phyloP scores from a whole-genome alignment of 2,113 vertebrate genomes.

The Clarias batrachus region DNA sequence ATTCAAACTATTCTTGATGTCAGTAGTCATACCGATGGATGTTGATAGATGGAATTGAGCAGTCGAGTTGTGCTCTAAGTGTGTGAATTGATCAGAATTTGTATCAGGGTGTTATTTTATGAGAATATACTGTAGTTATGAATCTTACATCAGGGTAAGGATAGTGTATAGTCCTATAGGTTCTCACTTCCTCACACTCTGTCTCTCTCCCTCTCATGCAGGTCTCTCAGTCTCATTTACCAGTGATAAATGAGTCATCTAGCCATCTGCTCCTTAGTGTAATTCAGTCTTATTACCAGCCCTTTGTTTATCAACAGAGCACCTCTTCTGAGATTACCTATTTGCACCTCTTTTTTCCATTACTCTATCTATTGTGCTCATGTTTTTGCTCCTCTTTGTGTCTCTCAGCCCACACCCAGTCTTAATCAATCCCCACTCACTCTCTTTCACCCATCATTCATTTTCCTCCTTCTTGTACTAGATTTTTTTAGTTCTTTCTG shows the following conservation, averaged over 20 bases:
- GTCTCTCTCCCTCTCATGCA: not conserved
- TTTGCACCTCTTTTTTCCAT: conserved; percentile 26
- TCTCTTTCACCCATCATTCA: conserved; percentile 30
- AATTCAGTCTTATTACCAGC: conserved; percentile 62
- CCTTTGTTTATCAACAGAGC: conserved; percentile 61
- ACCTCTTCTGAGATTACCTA: conserved; percentile 51
- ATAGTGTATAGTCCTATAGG: conserved; percentile 1
- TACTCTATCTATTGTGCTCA: conserved; percentile 39
- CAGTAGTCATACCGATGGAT: not conserved
- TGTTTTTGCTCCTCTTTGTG: conserved; percentile 25
- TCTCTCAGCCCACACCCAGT: conserved; percentile 28
- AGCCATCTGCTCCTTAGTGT: conserved; percentile 64
- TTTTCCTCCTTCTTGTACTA: conserved; percentile 15
- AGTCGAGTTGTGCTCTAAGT: not conserved
- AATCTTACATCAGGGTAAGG: not conserved
- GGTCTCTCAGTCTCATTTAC: conserved; percentile 33
- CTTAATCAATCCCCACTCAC: conserved; percentile 15
- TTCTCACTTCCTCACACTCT: not conserved
- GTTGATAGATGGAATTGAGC: not conserved
- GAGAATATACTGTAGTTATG: not conserved
- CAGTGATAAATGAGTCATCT: conserved; percentile 58
- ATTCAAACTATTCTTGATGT: not conserved
- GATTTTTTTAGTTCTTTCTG: conserved; percentile 23
- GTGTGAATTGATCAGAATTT: conserved; percentile 1
- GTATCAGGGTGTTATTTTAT: not conserved